phyloP scores from a whole-genome alignment of 2,113 vertebrate species.

The Seriola quinqueradiata region DNA sequence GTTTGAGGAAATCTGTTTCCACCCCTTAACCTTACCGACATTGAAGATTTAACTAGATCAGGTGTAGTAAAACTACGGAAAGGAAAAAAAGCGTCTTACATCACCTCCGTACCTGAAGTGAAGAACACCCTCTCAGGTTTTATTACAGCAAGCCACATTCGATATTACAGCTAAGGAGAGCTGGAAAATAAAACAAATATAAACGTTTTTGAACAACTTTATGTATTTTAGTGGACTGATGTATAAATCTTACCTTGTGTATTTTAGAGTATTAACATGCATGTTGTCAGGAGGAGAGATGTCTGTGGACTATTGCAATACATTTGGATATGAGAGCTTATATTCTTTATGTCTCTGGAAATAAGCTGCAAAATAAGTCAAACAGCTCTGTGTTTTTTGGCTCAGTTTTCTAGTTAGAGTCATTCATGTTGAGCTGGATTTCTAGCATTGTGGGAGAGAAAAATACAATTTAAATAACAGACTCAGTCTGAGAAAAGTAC shows the following conservation, averaged over 20 bases:
- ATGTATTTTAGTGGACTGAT: not conserved
- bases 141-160: not conserved
- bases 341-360: too few relatives aligned
- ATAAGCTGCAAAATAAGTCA: not conserved
- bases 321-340: too few relatives aligned
- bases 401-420: not conserved
- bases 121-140: not conserved
- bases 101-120: not conserved
- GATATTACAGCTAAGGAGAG: not conserved
- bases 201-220: too few relatives aligned
- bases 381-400: not conserved
- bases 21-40: constrained; percentile 14
- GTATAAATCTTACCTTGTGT: not conserved
- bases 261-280: not conserved
- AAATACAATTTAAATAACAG: too few relatives aligned
- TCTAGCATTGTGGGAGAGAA: not conserved
- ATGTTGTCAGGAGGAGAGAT: not conserved
- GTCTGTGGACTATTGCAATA: too few relatives aligned
- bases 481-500: not conserved
- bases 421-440: not conserved
- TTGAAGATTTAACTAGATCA: not conserved
- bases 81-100: not conserved
- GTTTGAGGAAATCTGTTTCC: constrained; percentile 17
- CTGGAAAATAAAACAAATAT: not conserved
- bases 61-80: not conserved